These are phyloP conservation scores for Caenorhabditis japonica DNA, from an alignment of 2,888 invertebrate genomes.

Conservation along the genomic window DNA sequence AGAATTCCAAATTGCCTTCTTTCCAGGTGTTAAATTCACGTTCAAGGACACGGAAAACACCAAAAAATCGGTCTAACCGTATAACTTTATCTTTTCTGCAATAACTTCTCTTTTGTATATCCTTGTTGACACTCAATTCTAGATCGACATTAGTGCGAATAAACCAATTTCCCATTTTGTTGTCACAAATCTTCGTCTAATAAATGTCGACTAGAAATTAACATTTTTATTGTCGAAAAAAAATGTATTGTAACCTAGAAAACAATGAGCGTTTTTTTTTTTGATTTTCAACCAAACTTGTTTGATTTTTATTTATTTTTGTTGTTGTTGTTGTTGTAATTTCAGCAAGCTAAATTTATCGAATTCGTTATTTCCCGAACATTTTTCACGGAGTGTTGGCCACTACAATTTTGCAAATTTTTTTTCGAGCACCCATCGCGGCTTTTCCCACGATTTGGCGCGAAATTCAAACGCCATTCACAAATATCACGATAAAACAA, in stretches of 20 bases:
- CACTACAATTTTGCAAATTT: no score
- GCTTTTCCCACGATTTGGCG: no score
- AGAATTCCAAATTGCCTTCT: background rate
- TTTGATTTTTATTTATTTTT: no score
- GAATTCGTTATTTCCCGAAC: no score
- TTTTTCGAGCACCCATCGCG: no score
- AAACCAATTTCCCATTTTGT: slow-evolving; percentile 30
- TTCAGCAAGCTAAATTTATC: background rate
- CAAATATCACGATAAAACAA: background rate
- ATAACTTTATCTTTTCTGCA: background rate
- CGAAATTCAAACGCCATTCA: no score
- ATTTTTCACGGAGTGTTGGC: no score
- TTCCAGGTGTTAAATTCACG: slow-evolving; percentile 21
- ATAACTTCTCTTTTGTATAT: slow-evolving; percentile 29
- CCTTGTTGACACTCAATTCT: slow-evolving; percentile 27
- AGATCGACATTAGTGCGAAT: slow-evolving; percentile 41
- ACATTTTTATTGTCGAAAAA: background rate
- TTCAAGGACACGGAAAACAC: slow-evolving; percentile 33
- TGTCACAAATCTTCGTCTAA: slow-evolving; percentile 15
- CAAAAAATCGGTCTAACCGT: slow-evolving; percentile 11
- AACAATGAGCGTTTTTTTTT: no score
- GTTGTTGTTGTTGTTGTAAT: slow-evolving; percentile 1
- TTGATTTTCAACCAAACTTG: no score
- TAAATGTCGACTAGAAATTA: slow-evolving; percentile 36
- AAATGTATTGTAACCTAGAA: no score